Evolutionary conservation across 2,113 vertebrate genomes (phyloP), one percentile per base, ranked within the genome.

Genomic region (Leucopternis melanops): DNA sequence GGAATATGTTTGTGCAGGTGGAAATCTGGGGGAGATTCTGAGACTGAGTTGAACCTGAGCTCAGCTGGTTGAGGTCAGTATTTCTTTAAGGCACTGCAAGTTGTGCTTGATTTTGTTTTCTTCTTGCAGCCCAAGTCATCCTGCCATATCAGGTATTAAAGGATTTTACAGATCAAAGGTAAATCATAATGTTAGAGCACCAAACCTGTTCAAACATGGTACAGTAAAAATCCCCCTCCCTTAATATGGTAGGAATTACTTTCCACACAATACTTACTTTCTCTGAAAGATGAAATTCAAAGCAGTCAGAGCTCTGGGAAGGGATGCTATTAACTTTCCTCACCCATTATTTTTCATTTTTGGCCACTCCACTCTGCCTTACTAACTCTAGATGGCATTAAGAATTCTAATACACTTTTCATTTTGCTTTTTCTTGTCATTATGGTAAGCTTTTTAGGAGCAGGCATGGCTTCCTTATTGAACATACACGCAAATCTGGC

Each of bases 391-490:
- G 70, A 91, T 52, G 13, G 40, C 54, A 85, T 92, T 81, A 90
- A 90, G 66, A 85, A 91, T 82, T 95, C 66, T 71, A 88, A 87
- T 65, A 49, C 23, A 13, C 55, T 88, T 94, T 70, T 73, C 45
- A 62, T 83, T 95, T 93, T 71, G 85, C 74, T 94, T 95, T 93
- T 95, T 88, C 66, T 89, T 91, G 57, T 90, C 63, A 72, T 94
- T 92, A 73, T 63, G 52, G 49, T 36, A 81, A 94, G 61, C 19
- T 87, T 88, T 86, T 54, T 69, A 44, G 25, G 58, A 81, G 54
- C 10, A 72, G 21, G 16, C 19, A 21, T 16, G 26, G 32, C 70
- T 89, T 92, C n/a, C 31, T 75, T 82, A 31, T 42, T 70, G 58
- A 80, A 77, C 23, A 26, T 54, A 65, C 8, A 80, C 0, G 6